These are phyloP conservation scores for Apodemia zela DNA, from an alignment of 2,888 invertebrate genomes.

Conservation along the genomic window DNA sequence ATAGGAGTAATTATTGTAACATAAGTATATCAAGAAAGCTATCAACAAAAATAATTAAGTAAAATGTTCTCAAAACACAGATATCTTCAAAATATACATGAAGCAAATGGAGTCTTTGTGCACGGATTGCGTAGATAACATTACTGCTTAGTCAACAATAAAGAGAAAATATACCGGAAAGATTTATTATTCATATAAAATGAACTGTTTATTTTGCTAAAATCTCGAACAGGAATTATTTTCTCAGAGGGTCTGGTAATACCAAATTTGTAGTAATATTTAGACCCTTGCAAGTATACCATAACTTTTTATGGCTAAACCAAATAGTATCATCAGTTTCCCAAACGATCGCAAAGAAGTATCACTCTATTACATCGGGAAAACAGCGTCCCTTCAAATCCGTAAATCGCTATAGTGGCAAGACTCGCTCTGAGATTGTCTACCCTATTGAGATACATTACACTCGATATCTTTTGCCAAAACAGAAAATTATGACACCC, in stretches of 20 bases:
- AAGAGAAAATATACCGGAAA: no score
- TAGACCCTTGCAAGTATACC: constrained; percentile 61
- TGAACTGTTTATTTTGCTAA: background rate
- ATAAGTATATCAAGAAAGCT: no score
- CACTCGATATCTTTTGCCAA: no score
- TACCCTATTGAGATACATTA: constrained; percentile 51
- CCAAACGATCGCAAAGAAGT: constrained; percentile 38
- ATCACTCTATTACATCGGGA: constrained; percentile 40
- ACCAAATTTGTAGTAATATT: constrained; percentile 57
- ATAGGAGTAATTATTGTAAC: no score
- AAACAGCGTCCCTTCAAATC: constrained; percentile 52
- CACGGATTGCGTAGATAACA: no score
- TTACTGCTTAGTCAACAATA: no score
- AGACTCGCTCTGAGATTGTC: constrained; percentile 37
- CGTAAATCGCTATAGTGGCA: constrained; percentile 65
- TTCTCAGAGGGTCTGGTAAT: constrained; percentile 2
- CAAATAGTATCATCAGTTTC: constrained; percentile 61
- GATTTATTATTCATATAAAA: background rate
- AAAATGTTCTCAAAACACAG: no score
- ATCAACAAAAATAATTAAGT: no score
- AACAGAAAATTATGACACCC: no score
- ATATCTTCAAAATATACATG: no score
- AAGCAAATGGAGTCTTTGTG: no score
- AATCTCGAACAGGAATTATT: background rate
- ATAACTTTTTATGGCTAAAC: constrained; percentile 72